A percentile compares a stretch with the other conserved stretches of the same genome.
Evolutionary conservation across 2,888 invertebrate genomes (phyloP).

Genomic region (Prosapia bicincta): DNA sequence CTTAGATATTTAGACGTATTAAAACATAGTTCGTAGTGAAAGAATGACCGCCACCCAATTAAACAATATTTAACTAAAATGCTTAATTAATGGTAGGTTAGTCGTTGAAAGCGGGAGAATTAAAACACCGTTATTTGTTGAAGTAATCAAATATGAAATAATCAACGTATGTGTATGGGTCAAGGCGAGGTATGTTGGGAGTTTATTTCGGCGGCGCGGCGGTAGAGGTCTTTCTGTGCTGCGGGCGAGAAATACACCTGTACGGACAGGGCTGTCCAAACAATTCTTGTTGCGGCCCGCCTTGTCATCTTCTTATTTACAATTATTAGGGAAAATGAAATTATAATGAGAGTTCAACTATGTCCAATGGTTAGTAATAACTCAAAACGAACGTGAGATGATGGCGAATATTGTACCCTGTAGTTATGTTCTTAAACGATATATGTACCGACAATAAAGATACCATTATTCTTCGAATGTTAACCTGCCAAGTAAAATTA

Average conservation of each 20-base stretch:
- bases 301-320: too few species aligned
- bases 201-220: not conserved
- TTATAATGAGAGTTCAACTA: too few species aligned
- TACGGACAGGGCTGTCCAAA: not conserved
- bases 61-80: not conserved
- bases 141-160: not conserved
- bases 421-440: too few species aligned
- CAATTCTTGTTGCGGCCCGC: too few species aligned
- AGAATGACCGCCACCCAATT: not conserved
- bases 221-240: not conserved
- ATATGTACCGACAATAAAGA: too few species aligned
- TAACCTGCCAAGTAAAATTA: too few species aligned
- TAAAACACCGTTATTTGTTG: not conserved
- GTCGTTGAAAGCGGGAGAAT: not conserved
- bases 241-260: not conserved
- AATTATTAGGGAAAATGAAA: too few species aligned
- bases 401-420: too few species aligned
- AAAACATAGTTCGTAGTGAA: not conserved
- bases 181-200: not conserved
- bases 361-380: too few species aligned
- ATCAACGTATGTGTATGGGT: not conserved
- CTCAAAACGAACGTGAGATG: too few species aligned
- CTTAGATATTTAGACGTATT: not conserved
- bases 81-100: not conserved
- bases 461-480: too few species aligned